Conservation (phyloP, 2,888 invertebrate genomes). For the Epiblema foenella region DNA sequence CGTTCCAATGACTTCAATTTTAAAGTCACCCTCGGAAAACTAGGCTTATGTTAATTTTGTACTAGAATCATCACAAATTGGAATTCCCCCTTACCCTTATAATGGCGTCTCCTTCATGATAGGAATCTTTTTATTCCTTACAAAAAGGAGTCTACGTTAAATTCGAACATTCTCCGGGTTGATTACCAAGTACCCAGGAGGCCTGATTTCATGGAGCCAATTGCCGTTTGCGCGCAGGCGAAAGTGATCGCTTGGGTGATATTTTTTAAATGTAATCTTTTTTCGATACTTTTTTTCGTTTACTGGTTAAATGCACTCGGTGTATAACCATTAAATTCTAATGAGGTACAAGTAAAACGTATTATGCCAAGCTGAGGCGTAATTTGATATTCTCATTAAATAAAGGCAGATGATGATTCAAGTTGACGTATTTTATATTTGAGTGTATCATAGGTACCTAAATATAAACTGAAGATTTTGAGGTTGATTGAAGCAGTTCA, state of each 20-base stretch:
- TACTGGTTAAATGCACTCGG: constrained; percentile 35
- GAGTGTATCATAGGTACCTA: no score
- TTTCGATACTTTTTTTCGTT: constrained; percentile 77
- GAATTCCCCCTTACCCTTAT: constrained; percentile 74
- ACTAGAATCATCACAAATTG: constrained; percentile 75
- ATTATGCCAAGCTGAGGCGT: background rate
- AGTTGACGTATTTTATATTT: no score
- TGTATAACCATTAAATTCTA: constrained; percentile 24
- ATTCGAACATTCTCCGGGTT: constrained; percentile 75
- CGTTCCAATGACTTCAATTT: background rate
- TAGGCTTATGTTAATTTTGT: constrained; percentile 67
- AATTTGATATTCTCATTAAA: background rate
- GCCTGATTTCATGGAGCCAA: constrained; percentile 79
- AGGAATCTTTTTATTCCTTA: constrained; percentile 79
- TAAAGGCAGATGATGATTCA: no score
- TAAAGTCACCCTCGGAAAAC: constrained; percentile 36
- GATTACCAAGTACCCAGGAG: constrained; percentile 81
- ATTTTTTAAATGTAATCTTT: constrained; percentile 84
- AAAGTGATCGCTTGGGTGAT: constrained; percentile 83
- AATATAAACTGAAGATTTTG: no score
- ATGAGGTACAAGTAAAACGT: background rate
- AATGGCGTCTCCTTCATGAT: constrained; percentile 76
- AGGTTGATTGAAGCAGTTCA: no score
- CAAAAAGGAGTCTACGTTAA: constrained; percentile 76
- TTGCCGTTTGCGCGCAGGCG: constrained; percentile 76